Evolutionary conservation across 1,140 invertebrate species (phyloP).

Genomic region (Drosophila nigromelanica): DNA sequence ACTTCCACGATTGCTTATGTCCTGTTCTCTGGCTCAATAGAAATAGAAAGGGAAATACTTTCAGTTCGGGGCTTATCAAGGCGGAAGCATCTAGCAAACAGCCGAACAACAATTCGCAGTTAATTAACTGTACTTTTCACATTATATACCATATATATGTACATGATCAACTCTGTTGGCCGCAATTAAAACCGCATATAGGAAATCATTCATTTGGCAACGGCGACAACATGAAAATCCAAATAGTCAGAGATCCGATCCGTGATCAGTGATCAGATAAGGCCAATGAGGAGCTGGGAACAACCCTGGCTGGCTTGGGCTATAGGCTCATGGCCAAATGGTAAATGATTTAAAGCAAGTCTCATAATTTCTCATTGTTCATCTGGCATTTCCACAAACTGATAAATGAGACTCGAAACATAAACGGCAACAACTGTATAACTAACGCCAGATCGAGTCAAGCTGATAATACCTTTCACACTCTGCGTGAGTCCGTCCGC

Average conservation of each 20-base stretch:
- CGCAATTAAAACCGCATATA: slow-evolving; percentile 78
- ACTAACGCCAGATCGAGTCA: slow-evolving; percentile 62
- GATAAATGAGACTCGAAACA: slow-evolving; percentile 75
- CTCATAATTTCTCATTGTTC: slow-evolving; percentile 81
- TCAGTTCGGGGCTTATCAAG: slow-evolving; percentile 55
- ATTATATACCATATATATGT: too few species aligned
- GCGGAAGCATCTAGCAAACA: slow-evolving; percentile 45
- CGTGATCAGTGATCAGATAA: slow-evolving; percentile 44
- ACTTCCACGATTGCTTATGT: too few species aligned
- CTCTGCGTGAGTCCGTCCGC: slow-evolving; percentile 68
- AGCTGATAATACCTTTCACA: slow-evolving; percentile 76
- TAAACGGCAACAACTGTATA: slow-evolving; percentile 59
- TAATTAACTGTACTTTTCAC: slow-evolving; percentile 71
- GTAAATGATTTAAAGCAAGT: slow-evolving; percentile 80
- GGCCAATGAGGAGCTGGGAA: slow-evolving; percentile 52
- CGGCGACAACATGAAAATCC: slow-evolving; percentile 33
- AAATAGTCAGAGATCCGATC: slow-evolving; percentile 50
- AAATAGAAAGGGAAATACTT: slow-evolving; percentile 49
- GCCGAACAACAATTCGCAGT: slow-evolving; percentile 67
- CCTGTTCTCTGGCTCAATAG: slow-evolving; percentile 2
- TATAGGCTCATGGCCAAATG: slow-evolving; percentile 32
- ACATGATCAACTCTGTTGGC: slow-evolving; percentile 40
- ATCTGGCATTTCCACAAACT: slow-evolving; percentile 66
- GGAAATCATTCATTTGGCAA: slow-evolving; percentile 76
- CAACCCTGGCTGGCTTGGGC: slow-evolving; percentile 41